Base-by-base conservation (phyloP, 2,888 invertebrate genomes). In the Drosophila silvestris region DNA sequence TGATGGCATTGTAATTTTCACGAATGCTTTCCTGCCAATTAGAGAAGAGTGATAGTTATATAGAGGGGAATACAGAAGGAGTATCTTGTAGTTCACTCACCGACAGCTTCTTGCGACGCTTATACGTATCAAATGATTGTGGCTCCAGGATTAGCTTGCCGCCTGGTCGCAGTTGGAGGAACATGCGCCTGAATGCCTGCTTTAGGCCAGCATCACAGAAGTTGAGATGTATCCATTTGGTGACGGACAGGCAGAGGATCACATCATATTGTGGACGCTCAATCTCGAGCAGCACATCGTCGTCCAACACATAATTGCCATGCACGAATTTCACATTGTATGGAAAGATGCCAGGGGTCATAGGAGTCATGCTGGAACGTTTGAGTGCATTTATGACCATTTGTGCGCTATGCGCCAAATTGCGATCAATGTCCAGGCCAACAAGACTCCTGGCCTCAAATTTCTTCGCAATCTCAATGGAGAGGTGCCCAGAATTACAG, bases 211-310 rank as follows among this genome's bases (percentile, higher is more conserved):
- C 94, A 93, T 98, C 98, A 16, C 98, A 97, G 94, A 96, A 97
- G 93, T 98, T 98, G 33, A 97, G 94, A 90, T 98, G 98, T 82
- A 98, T 95, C 98, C 98, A 98, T 92, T 98, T 98, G 5, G 98
- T 97, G 30, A 98, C 95, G 67, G 97, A 97, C 52, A 98, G 94
- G 85, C 97, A 97, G 30, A 98, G 93, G 76, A 98, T 97, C 5
- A 96, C 94, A 93, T 98, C 97, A 92, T 96, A 98, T 89, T 97
- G 96, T 10, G 96, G 95, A 74, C 95, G 95, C 91, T 97, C 96
- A 54, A 95, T 94, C 61, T 95, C 95, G 19, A 98, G 92, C 59
- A 97, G 92, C 10, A 95, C 94, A 89, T 98, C 97, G 82, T 95
- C 95, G 50, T 96, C 96, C 67, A 97, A 94, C 32, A 98, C 96